These are phyloP conservation scores for Lepeophtheirus salmonis DNA, from an alignment of 1,140 invertebrate genomes.

Conservation along the genomic window DNA sequence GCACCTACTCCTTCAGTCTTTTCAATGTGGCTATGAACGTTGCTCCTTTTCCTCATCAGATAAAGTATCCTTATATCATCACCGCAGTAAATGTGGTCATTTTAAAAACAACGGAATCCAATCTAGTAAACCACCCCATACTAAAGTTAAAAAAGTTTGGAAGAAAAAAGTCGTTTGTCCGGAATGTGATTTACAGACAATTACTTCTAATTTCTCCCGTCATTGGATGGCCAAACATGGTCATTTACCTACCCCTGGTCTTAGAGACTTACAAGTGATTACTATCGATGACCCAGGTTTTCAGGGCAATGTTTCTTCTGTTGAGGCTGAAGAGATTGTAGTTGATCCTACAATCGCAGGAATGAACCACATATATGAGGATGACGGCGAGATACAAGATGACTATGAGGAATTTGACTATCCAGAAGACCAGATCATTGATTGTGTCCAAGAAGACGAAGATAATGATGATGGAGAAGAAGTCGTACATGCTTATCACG, in stretches of 20 bases:
- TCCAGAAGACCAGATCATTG: not conserved
- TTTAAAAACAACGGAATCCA: too few species aligned
- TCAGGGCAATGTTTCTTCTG: not conserved
- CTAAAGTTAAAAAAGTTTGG: not conserved
- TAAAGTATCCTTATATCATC: too few species aligned
- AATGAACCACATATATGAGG: not conserved
- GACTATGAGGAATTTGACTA: not conserved
- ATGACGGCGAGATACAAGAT: not conserved
- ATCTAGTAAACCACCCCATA: not conserved
- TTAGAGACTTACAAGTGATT: not conserved
- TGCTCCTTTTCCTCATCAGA: not conserved
- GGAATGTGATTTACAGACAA: not conserved
- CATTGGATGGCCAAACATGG: not conserved
- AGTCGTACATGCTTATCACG: too few species aligned
- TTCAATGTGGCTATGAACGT: not conserved
- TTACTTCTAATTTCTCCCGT: not conserved
- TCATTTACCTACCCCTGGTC: not conserved
- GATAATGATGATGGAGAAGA: not conserved
- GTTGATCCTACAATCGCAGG: not conserved
- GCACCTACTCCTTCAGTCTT: not conserved
- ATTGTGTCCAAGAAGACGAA: not conserved
- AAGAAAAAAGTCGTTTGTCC: not conserved
- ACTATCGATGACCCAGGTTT: not conserved
- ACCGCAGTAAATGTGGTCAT: too few species aligned
- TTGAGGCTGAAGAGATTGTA: not conserved